phyloP scores from a whole-genome alignment of 1,140 invertebrate species.

The Diabrotica virgifera region DNA sequence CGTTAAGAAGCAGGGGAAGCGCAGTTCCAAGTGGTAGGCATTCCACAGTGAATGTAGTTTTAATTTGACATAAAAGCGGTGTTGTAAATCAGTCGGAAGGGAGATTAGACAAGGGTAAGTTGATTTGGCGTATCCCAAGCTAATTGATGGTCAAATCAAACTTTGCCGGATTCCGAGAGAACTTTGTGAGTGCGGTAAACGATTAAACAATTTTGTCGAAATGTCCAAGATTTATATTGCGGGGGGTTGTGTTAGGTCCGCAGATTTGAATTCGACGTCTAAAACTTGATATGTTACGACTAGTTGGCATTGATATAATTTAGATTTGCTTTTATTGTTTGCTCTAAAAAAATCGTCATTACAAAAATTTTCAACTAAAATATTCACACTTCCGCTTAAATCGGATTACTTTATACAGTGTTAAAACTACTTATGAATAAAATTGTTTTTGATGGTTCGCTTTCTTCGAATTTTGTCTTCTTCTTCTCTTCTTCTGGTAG shows the following conservation, averaged over 20 bases:
- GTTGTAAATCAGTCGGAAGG: slow-evolving; percentile 35
- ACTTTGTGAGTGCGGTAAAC: slow-evolving; percentile 9
- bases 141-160: slow-evolving; percentile 37
- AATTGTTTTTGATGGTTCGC: too few relatives aligned
- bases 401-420: too few relatives aligned
- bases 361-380: too few relatives aligned
- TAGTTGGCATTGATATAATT: background rate
- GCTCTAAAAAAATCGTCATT: too few relatives aligned
- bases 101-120: slow-evolving; percentile 32
- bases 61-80: slow-evolving; percentile 21
- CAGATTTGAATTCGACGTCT: background rate
- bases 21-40: slow-evolving; percentile 18
- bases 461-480: too few relatives aligned
- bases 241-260: background rate
- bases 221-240: slow-evolving; percentile 10
- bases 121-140: slow-evolving; percentile 27
- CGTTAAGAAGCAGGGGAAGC: background rate
- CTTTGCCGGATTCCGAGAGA: slow-evolving; percentile 16
- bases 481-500: too few relatives aligned
- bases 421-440: too few relatives aligned
- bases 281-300: background rate
- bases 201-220: slow-evolving; percentile 20
- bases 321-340: too few relatives aligned
- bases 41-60: slow-evolving; percentile 26
- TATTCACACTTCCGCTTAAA: too few relatives aligned